Conservation (phyloP, 2,797 vertebrate genomes). For the Phyllotis vaccarum region DNA sequence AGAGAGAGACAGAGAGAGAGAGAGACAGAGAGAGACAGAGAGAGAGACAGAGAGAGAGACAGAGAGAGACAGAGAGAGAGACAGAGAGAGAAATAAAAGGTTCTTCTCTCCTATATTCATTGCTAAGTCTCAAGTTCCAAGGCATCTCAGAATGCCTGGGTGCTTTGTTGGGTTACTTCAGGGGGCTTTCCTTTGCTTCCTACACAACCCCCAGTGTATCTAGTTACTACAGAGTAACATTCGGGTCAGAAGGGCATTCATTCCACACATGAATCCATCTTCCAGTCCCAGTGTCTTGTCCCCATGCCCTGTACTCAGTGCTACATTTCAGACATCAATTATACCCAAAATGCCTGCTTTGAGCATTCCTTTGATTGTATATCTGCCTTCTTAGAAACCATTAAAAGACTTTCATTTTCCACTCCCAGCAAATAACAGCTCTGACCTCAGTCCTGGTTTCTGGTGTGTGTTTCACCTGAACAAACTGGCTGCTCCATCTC, state of each 20-base stretch:
- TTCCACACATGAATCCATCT: neutral
- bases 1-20: no score
- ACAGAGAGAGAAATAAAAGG: neutral
- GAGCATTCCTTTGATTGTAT: neutral
- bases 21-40: neutral
- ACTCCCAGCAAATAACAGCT: neutral
- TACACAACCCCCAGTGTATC: neutral
- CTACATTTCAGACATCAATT: neutral
- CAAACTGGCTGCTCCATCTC: neutral
- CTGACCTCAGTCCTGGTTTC: neutral
- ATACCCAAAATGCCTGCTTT: neutral
- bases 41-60: neutral
- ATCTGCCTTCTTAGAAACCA: conserved; percentile 29
- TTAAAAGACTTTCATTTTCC: conserved; percentile 2
- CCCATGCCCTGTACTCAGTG: neutral
- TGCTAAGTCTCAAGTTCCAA: neutral
- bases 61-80: accelerated
- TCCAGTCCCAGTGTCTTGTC: neutral
- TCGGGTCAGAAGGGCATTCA: neutral
- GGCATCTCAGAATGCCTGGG: neutral
- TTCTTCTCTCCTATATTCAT: neutral
- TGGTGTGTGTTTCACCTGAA: neutral
- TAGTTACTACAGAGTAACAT: neutral
- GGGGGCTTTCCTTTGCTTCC: neutral
- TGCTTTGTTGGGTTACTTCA: neutral